phyloP scores from a whole-genome alignment of 2,888 invertebrate genomes.

The Mesorhabditis belari region DNA sequence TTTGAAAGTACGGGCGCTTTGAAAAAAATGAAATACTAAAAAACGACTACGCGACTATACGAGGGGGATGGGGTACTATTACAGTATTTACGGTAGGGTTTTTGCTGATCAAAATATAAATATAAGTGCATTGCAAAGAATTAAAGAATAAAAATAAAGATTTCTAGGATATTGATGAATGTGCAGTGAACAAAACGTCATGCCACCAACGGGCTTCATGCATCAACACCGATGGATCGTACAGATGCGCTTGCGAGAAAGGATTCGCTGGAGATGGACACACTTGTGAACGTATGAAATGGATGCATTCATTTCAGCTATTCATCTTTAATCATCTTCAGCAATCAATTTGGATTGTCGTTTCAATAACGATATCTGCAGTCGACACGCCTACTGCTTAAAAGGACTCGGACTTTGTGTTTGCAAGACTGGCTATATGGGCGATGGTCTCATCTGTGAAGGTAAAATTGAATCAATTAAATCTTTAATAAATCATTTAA shows the following conservation, averaged over 20 bases:
- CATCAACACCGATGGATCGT: constrained; percentile 37
- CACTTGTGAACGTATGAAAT: constrained; percentile 39
- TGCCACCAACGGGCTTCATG: constrained; percentile 37
- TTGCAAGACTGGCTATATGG: constrained; percentile 43
- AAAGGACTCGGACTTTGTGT: constrained; percentile 36
- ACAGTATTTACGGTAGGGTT: too few relatives aligned
- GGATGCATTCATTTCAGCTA: neutral
- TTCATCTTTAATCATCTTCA: constrained; percentile 14
- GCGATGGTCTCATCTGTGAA: constrained; percentile 44
- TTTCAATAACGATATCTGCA: constrained; percentile 36
- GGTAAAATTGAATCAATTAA: constrained; percentile 19
- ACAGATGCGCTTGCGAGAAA: constrained; percentile 41
- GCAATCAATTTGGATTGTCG: constrained; percentile 37
- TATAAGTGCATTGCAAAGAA: too few relatives aligned
- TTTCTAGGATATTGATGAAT: constrained; percentile 43
- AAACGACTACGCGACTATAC: too few relatives aligned
- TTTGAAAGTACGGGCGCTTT: too few relatives aligned
- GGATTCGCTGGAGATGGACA: constrained; percentile 43
- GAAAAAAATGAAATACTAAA: too few relatives aligned
- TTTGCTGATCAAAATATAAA: too few relatives aligned
- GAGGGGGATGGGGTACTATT: too few relatives aligned
- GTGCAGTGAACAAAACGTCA: too few relatives aligned
- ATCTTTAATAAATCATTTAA: too few relatives aligned
- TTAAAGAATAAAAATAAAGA: too few relatives aligned
- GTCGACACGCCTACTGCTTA: constrained; percentile 45